Base-by-base conservation (phyloP, 2,113 vertebrate genomes). In the Macroglossus sobrinus region DNA sequence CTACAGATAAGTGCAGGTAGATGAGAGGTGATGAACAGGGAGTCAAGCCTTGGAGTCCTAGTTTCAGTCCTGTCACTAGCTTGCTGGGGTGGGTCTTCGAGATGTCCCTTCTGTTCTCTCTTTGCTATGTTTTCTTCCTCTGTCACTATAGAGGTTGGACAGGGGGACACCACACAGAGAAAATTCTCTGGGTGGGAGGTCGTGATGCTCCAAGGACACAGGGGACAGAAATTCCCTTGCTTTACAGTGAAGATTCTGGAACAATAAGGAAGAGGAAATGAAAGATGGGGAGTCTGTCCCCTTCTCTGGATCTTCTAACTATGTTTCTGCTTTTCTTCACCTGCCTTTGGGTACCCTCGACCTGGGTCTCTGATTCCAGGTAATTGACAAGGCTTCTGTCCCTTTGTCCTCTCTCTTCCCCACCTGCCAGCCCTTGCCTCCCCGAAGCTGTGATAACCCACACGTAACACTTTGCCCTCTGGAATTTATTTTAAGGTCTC, bases 401-500 rank as follows among this genome's bases (percentile, higher is more conserved):
- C 85, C 97, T 98, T 96, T 90, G 95, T 96, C 94, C 72, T 87
- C 50, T 87, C 50, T 50, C 84, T 61, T 57, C 89, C 92, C 96
- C 91, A 53, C 86, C 90, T 72, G 96, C 59, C 94, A 74, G 85
- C 88, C 86, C 89, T 97, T 87, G 96, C 97, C 96, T 89, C 92
- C 28, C 91, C 47, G 28, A 57, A 72, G 96, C 96, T 97, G 96
- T 93, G 97, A 98, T 98, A 98, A 98, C 98, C 98, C 98, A 98
- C 98, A 98, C 98, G 97, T 98, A 98, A 95, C 98, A 96, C 97
- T 98, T 97, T 95, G 97, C 97, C 97, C 97, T 96, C 97, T 97
- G 97, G 98, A 98, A 98, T 98, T 98, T 98, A 98, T 98, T 98
- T 97, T 97, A 98, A 97, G 98, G 98, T 98, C 97, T 97, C 94